These are phyloP conservation scores for Iguana delicatissima DNA, from an alignment of 2,797 vertebrate species.

Conservation along the genomic window DNA sequence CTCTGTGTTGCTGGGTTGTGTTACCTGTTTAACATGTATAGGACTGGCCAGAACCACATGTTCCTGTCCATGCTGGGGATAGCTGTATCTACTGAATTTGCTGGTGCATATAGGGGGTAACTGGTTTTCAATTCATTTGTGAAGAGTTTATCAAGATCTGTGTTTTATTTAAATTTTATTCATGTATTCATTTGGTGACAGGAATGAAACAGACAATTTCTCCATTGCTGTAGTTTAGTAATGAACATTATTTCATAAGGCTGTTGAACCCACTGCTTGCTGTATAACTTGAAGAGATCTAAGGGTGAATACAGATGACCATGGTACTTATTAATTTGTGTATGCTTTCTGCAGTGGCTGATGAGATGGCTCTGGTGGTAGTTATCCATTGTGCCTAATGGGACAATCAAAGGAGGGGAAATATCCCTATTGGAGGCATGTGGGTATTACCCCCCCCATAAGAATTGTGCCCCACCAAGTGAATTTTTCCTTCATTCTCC, in stretches of 20 bases:
- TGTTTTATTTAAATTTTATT: too few relatives aligned
- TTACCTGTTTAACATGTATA: background rate
- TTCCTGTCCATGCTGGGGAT: background rate
- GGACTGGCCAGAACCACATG: background rate
- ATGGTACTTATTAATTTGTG: background rate
- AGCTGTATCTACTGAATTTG: background rate
- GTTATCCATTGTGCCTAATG: too few relatives aligned
- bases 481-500: too few relatives aligned
- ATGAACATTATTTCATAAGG: background rate
- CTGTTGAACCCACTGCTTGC: background rate
- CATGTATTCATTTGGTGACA: too few relatives aligned
- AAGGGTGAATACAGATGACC: background rate
- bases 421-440: too few relatives aligned
- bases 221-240: background rate
- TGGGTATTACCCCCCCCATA: too few relatives aligned
- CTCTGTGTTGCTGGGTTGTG: background rate
- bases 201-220: too few relatives aligned
- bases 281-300: background rate
- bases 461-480: too few relatives aligned
- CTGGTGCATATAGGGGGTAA: background rate
- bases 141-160: background rate
- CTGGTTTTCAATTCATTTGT: background rate
- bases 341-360: background rate
- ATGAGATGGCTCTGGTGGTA: background rate
- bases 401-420: too few relatives aligned